Base-by-base conservation (phyloP, 2,888 invertebrate genomes). In the Drosophila nr. medialis region DNA sequence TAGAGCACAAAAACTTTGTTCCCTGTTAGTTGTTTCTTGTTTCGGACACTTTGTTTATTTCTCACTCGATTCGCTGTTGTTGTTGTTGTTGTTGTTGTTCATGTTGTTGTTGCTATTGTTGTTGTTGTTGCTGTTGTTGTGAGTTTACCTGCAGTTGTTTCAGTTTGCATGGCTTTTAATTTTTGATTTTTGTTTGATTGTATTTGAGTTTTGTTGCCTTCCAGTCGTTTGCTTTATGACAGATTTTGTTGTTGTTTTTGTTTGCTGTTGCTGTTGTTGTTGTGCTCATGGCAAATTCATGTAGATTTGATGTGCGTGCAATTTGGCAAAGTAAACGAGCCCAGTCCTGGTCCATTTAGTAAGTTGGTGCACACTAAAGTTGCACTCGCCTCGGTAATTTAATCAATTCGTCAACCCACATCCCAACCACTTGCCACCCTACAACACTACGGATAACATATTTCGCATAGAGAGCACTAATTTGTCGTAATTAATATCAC, bases 151-250 rank as follows among this genome's bases (percentile, higher is more conserved):
- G 21, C 55, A 75, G 64, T 88, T 74, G 55, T 61, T 60, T 64
- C 51, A 73, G 77, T 72, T 86, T 71, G 64, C 74, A 58, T 68
- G 61, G 67, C 82, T 66, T 77, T 82, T 89, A 85, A 89, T 85
- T 85, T 87, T 74, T 59, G 75, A 87, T 82, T 84, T 89, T 80
- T 74, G 75, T 87, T 85, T 80, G 85, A 77, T 74, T 87, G 72
- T 84, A 64, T 85, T 89, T 86, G 82, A 77, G 75, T 86, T 83
- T 50, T 55, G 68, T 34, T 53, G 54, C 53, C 61, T 65, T 65
- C 67, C 55, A 51, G 66, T 71, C 71, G 72, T 78, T 71, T 69
- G 48, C 42, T 42, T 71, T 71, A 75, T 79, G 72, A 78, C 62
- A 53, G 42, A 59, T 51, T 51, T 50, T 59, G 32, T 49, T 59